Conservation (phyloP, 2,888 invertebrate genomes). For the Sinohyriopsis cumingii region DNA sequence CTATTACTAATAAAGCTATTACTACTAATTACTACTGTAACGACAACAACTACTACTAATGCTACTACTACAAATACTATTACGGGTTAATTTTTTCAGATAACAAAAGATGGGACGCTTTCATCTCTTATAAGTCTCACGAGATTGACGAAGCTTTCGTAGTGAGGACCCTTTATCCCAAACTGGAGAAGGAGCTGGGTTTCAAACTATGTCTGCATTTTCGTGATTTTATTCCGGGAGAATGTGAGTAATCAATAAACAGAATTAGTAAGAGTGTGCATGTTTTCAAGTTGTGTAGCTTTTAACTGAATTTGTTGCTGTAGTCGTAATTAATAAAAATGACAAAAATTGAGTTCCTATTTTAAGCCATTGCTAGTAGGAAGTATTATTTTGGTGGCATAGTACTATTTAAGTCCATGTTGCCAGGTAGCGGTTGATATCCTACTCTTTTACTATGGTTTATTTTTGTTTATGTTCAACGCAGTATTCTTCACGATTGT, state of each 20-base stretch:
- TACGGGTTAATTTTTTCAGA: conserved; percentile 30
- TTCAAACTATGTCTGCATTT: conserved; percentile 55
- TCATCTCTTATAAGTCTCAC: conserved; percentile 53
- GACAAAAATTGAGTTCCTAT: too few relatives aligned
- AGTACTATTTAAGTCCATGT: too few relatives aligned
- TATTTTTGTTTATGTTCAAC: too few relatives aligned
- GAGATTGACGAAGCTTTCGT: conserved; percentile 49
- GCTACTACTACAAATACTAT: too few relatives aligned
- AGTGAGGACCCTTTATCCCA: conserved; percentile 43
- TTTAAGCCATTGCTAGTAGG: too few relatives aligned
- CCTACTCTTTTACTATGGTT: too few relatives aligned
- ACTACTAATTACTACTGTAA: too few relatives aligned
- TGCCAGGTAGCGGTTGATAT: too few relatives aligned
- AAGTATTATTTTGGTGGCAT: too few relatives aligned
- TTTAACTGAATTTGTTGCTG: background rate
- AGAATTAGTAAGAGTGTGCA: background rate
- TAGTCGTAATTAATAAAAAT: background rate
- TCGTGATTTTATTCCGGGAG: conserved; percentile 53
- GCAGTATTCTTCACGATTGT: too few relatives aligned
- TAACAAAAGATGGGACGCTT: conserved; percentile 53
- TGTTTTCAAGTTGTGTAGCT: background rate
- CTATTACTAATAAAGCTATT: too few relatives aligned
- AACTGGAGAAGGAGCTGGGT: conserved; percentile 50
- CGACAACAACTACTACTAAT: too few relatives aligned
- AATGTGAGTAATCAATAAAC: conserved; percentile 39